Base-by-base conservation (phyloP, 2,888 invertebrate genomes). In the Lampropteryx suffumata region DNA sequence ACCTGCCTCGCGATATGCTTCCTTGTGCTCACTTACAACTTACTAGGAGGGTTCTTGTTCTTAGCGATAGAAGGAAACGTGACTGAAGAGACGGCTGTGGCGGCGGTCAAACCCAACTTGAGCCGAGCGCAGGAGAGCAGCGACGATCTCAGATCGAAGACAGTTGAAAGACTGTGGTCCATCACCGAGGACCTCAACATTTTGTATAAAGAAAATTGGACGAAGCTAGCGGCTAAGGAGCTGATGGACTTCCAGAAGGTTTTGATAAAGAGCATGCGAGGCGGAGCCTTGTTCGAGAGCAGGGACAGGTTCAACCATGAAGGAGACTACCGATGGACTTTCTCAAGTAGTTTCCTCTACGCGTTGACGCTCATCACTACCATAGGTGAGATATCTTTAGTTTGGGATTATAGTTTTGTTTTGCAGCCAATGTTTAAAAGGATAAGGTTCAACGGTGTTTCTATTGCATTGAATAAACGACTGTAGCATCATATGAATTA, bases 311-410 rank as follows among this genome's bases (percentile, higher is more conserved):
- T 66, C 32, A 67, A 70, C 3, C 71, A 62, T 50, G 88, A 91
- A 28, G 78, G 79, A 40, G 85, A 93, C 64, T 94, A 95, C 74
- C 92, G 94, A 65, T 98, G 98, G 97, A 96, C 96, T 36, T 97
- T 98, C 82, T 95, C 97, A 59, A 96, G 96, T 61, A 97, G 97
- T 64, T 96, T 98, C 76, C 92, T 98, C 40, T 98, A 98, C 80
- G 97, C 97, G 17, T 91, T 98, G 65, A 98, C 98, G 11, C 93
- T 98, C 61, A 98, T 98, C 74, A 98, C 98, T 6, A 98, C 98
- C 29, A 98, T 98, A 67, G 98, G 98, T 98, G 83, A 94, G 94
- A n/a, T 24, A 7, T 24, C 24, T 7, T 6, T 24, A 3, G 24
- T 24, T 2, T 7, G 24, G 17, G 17, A 17, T 17, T 3, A 17